Base-by-base conservation (phyloP, 1,140 invertebrate genomes). In the Physella acuta region DNA sequence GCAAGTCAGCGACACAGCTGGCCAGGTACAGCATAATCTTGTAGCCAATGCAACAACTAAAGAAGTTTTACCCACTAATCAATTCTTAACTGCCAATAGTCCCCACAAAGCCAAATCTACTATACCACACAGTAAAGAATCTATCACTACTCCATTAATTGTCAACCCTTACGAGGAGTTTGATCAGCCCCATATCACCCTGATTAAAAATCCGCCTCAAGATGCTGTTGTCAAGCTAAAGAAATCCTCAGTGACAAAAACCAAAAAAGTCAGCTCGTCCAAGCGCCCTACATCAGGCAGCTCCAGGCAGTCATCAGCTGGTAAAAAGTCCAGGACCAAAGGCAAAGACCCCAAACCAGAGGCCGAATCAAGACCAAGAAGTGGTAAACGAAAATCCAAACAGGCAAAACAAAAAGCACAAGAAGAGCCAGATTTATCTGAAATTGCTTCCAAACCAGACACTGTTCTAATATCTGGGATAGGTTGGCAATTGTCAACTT, bases 401-500 rank as follows among this genome's bases (percentile, higher is more conserved):
- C 62, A 71, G 0, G 72, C 68, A 36, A 62, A 75, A 14, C 61
- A 55, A 59, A 71, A 75, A 68, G 71, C 71, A n/a, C 49, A 16
- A 3, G 59, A 16, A 37, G 8, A 34, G 53, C 65, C 60, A 71
- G 72, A 33, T 26, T 44, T 17, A 56, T 59, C 0, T 63, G 76
- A 3, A 68, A 68, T 79, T 64, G 49, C 76, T 33, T 36, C 71
- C 30, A 74, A 81, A 58, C 58, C 76, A 2, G 74, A 79, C 69
- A 71, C 77, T 16, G 79, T 78, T 24, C 56, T 81, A n/a, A 80
- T 83, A 26, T 77, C 78, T 37, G 81, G 81, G 14, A 80, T 82
- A 64, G 82, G 80, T 11, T 82, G 81, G 82, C 82, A 83, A 58
- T 61, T 83, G 26, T 78, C 78, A n/a, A 76, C 82, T 17, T 63